Percentiles rank a stretch among this genome's conserved stretches.
Evolutionary conservation across 2,888 invertebrate species (phyloP).

Genomic region (Pristionchus japonicus): DNA sequence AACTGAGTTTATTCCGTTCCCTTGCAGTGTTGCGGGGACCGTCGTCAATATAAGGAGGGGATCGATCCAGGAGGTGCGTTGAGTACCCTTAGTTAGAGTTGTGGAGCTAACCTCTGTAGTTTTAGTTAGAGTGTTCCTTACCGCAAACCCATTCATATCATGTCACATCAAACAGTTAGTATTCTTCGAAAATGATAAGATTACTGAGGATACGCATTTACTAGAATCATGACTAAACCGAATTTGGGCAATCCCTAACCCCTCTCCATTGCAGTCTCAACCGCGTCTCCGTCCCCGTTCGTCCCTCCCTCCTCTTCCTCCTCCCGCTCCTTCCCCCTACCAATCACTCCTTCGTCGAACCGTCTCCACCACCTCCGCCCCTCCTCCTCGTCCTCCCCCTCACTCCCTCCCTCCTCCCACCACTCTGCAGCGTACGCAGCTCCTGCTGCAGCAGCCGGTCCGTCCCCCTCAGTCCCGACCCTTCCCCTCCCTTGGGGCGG

Average conservation of each 20-base stretch:
- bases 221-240: too few species aligned
- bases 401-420: background rate
- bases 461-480: too few species aligned
- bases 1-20: background rate
- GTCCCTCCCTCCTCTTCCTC: background rate
- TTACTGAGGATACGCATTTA: too few species aligned
- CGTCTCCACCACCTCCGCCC: conserved; percentile 5
- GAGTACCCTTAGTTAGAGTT: background rate
- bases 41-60: conserved; percentile 21
- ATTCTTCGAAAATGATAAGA: too few species aligned
- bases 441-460: background rate
- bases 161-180: too few species aligned
- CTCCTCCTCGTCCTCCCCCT: background rate
- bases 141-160: too few species aligned
- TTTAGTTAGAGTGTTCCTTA: too few species aligned
- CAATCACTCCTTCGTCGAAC: background rate
- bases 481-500: too few species aligned
- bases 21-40: background rate
- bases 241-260: too few species aligned
- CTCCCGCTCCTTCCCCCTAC: background rate
- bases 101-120: background rate
- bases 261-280: background rate
- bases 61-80: background rate
- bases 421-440: background rate
- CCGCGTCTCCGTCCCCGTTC: background rate